Conservation (phyloP, 2,888 invertebrate genomes). For the Dasysyrphus albostriatus region DNA sequence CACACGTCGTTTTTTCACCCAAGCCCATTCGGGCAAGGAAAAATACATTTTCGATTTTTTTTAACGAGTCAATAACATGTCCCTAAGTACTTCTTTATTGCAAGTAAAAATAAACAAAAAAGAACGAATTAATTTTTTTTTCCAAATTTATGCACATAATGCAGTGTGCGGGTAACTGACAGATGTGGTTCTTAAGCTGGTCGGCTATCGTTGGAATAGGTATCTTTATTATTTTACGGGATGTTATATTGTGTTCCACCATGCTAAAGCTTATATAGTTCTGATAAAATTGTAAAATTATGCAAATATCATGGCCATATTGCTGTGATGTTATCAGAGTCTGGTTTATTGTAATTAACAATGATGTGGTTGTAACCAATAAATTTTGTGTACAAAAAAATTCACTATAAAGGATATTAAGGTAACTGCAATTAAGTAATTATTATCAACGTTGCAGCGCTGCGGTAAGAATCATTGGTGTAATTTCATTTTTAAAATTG, state of each 20-base stretch:
- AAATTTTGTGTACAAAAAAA: neutral
- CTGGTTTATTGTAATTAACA: slow-evolving; percentile 26
- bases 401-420: neutral
- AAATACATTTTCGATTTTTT: too few species aligned
- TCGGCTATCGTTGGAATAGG: neutral
- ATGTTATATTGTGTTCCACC: neutral
- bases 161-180: slow-evolving; percentile 27
- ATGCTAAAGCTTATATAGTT: neutral
- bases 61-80: neutral
- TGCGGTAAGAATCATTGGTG: neutral
- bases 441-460: neutral
- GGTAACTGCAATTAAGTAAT: neutral
- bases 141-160: slow-evolving; percentile 35
- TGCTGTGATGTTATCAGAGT: slow-evolving; percentile 1
- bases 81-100: neutral
- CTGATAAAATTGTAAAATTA: slow-evolving; percentile 24
- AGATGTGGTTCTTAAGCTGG: slow-evolving; percentile 28
- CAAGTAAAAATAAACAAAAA: slow-evolving; percentile 1
- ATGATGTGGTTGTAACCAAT: slow-evolving; percentile 23
- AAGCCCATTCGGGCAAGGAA: too few species aligned
- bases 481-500: neutral
- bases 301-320: slow-evolving; percentile 24
- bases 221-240: neutral
- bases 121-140: slow-evolving; percentile 3
- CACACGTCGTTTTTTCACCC: too few species aligned